These are phyloP conservation scores for Drosophila miranda DNA, from an alignment of 1,140 invertebrate genomes.

Conservation along the genomic window DNA sequence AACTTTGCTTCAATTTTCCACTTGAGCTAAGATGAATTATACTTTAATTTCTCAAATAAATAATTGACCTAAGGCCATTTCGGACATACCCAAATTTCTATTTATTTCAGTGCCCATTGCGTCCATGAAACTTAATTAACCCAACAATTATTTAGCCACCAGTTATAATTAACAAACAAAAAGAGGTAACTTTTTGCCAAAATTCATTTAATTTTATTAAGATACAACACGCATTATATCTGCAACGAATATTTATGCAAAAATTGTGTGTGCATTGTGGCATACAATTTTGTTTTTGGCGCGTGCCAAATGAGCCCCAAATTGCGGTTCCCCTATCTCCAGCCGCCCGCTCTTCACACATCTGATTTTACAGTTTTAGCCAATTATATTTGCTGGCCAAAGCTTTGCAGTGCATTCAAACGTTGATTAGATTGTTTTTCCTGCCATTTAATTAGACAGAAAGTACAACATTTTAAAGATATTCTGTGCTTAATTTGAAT, in stretches of 20 bases:
- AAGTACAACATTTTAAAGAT: slow-evolving; percentile 16
- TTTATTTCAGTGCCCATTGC: not conserved
- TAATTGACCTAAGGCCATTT: not conserved
- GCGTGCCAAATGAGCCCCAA: slow-evolving; percentile 53
- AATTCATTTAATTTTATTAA: slow-evolving; percentile 51
- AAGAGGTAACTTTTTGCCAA: slow-evolving; percentile 8
- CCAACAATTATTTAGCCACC: slow-evolving; percentile 16
- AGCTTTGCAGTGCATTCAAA: slow-evolving; percentile 34
- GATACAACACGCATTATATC: slow-evolving; percentile 11
- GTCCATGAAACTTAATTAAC: slow-evolving; percentile 56
- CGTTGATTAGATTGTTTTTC: slow-evolving; percentile 31
- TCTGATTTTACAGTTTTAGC: slow-evolving; percentile 37
- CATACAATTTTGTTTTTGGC: slow-evolving; percentile 40
- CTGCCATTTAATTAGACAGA: slow-evolving; percentile 42
- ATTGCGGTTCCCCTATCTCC: slow-evolving; percentile 18
- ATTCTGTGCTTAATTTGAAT: not conserved
- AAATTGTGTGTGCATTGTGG: slow-evolving; percentile 36
- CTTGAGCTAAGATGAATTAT: too few relatives aligned
- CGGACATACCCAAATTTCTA: too few relatives aligned
- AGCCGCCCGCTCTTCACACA: slow-evolving; percentile 16
- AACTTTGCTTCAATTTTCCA: too few relatives aligned
- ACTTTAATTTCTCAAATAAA: not conserved
- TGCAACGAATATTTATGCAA: slow-evolving; percentile 11
- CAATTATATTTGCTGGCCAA: slow-evolving; percentile 41
- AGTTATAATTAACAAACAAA: slow-evolving; percentile 2